Evolutionary conservation across 2,797 vertebrate genomes (phyloP), one percentile per base, ranked within the genome.

Genomic region (Sebastes elongatus): DNA sequence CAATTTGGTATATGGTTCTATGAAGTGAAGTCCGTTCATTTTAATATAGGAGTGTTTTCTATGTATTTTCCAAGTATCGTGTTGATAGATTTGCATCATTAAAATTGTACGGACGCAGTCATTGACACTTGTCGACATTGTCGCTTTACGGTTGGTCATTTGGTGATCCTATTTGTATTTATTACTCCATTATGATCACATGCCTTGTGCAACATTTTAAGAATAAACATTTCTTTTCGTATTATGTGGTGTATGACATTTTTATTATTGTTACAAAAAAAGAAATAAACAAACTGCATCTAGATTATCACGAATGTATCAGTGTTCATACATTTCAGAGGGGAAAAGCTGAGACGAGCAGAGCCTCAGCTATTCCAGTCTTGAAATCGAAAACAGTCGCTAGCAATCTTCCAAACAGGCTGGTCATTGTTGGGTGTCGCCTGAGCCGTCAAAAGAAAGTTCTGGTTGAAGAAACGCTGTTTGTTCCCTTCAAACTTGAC

Each of bases 401-500:
- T 99, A 6, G 97, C 97, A 2, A 99, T 99, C 94, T 99, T 99
- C 98, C 98, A 99, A 70, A 99, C 98, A 0, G 96, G 96, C 87
- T 96, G 95, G 0, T 97, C 97, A 42, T 94, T 98, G 92, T 94
- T 95, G 6, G 97, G 89, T 1, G 96, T 96, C 6, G 96, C 94
- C 69, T 99, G 97, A 9, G 98, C 97, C 0, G 97, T 98, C 83
- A 99, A 89, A 78, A 99, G 94, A 92, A 99, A 99, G 82, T 97
- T 99, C 94, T 99, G 99, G 89, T 98, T 99, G 95, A 99, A 99
- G 94, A 95, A 98, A 52, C 96, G 97, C 30, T 96, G 96, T 81
- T 97, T 98, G 94, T 98, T 98, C 16, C 98, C 98, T 52, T 99
- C 97, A 86, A 99, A 99, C 92, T 98, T 99, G 56, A 99, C 98